phyloP scores from a whole-genome alignment of 1,140 invertebrate species.

The Trialeurodes vaporariorum region DNA sequence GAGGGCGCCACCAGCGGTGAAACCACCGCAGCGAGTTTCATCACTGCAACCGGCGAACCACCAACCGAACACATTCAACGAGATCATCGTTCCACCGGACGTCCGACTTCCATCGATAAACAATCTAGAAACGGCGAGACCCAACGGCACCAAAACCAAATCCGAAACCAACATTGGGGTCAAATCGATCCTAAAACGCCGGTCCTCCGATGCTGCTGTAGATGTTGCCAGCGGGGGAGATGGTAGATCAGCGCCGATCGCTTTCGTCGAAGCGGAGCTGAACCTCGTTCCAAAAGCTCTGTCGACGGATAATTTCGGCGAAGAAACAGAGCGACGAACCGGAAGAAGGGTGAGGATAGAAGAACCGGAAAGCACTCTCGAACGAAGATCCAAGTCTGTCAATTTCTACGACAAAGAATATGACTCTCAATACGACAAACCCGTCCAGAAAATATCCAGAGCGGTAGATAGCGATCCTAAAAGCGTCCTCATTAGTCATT shows the following conservation, averaged over 20 bases:
- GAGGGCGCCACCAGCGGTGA: background rate
- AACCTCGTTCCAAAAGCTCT: conserved; percentile 6
- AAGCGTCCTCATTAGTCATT: conserved; percentile 51
- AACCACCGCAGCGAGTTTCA: background rate
- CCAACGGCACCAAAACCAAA: background rate
- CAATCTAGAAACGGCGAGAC: background rate
- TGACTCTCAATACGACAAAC: background rate
- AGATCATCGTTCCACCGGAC: background rate
- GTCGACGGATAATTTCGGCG: background rate
- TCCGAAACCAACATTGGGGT: conserved; percentile 5
- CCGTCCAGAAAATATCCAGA: background rate
- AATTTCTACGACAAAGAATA: conserved; percentile 6
- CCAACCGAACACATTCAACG: background rate
- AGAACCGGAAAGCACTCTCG: background rate
- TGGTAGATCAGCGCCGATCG: conserved; percentile 11
- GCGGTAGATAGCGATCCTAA: background rate
- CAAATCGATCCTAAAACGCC: conserved; percentile 22
- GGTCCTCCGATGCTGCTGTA: conserved; percentile 3
- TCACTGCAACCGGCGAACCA: background rate
- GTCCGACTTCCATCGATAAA: background rate
- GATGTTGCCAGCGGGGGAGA: conserved; percentile 11
- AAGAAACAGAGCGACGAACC: background rate
- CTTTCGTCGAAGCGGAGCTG: conserved; percentile 10
- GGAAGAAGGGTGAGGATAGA: background rate
- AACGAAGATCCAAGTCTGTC: background rate